Evolutionary conservation across 1,140 invertebrate species (phyloP), one percentile per base, ranked within the genome.

Genomic region (Neoseiulus cucumeris): DNA sequence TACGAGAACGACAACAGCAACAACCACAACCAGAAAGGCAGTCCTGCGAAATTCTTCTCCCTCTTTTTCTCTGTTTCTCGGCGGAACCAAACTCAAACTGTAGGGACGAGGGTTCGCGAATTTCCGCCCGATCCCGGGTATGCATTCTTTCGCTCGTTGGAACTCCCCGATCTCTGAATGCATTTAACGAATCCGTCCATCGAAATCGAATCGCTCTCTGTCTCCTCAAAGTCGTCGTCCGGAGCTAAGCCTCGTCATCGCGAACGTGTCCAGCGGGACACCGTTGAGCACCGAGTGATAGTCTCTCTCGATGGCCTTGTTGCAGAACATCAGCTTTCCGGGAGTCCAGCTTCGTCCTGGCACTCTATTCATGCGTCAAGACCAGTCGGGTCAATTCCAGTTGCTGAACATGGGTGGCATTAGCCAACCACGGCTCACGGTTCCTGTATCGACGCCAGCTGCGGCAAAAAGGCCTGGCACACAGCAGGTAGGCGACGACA

Each of bases 311-410:
- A 1, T 59, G 33, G 25, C 25, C 33, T 17, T 25, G 17, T 59
- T 59, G 51, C 51, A 59, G 51, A 59, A 59, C 51, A 59, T 59
- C 51, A 59, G 14, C 25, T 59, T 59, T 33, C 51, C 17, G 51
- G 22, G 51, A 2, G 51, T 59, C 14, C 51, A 59, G 51, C 25
- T 59, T 59, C 51, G 51, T 25, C 51, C 51, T 25, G 51, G 51
- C 51, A 59, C 51, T 17, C 22, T 59, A 20, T 29, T 59, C 17
- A 59, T 59, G 51, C 51, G 51, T 17, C 51, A 59, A 12, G 51
- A 59, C 51, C 51, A 59, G 51, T 59, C 51, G 51, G 51, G 51
- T 29, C 51, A 59, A 33, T 29, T 59, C 51, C 51, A 59, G 51
- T 59, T 59, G 51, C 14, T 59, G 25, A 59, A 59, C 51, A 59